phyloP scores from a whole-genome alignment of 2,113 vertebrate genomes.

The Poecile atricapillus region DNA sequence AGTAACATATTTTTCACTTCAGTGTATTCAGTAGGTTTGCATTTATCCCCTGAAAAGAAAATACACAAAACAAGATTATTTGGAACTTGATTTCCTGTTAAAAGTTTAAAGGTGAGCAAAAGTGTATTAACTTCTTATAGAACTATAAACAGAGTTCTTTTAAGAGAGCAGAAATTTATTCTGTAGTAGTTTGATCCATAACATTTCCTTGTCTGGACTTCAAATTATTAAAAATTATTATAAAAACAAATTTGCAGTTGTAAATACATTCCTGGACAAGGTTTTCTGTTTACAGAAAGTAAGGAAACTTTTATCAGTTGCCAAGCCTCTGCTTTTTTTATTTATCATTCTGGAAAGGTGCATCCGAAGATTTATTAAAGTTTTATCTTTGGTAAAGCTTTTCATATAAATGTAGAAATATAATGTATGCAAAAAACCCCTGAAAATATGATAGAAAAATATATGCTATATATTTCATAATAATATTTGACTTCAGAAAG shows the following conservation, averaged over 20 bases:
- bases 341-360: neutral
- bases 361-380: neutral
- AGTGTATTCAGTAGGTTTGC: constrained; percentile 82
- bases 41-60: constrained; percentile 85
- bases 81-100: neutral
- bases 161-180: neutral
- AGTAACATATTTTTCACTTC: constrained; percentile 86
- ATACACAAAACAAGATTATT: neutral
- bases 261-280: neutral
- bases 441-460: neutral
- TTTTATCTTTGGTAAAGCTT: neutral
- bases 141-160: neutral
- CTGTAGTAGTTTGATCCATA: neutral
- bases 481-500: neutral
- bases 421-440: neutral
- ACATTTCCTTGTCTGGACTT: neutral
- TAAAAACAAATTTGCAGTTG: neutral
- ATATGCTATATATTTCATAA: neutral
- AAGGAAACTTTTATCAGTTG: neutral
- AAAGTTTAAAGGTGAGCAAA: neutral
- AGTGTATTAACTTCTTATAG: neutral
- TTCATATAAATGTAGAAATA: neutral
- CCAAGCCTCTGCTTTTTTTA: neutral
- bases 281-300: neutral
- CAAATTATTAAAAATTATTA: neutral